phyloP scores from a whole-genome alignment of 2,113 vertebrate genomes.

The Vidua chalybeata region DNA sequence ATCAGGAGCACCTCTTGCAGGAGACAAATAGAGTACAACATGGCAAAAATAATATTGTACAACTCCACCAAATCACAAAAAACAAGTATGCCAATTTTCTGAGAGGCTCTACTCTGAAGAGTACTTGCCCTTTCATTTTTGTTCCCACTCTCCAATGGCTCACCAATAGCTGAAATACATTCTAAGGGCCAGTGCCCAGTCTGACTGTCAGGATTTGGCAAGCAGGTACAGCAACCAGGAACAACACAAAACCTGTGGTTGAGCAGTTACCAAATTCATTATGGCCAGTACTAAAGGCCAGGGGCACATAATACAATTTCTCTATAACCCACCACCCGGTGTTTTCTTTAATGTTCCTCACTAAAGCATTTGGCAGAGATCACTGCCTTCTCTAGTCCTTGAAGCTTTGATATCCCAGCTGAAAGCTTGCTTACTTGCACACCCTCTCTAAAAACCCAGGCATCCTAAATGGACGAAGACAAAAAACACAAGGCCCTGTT shows the following conservation, averaged over 20 bases:
- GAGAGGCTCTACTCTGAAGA: neutral
- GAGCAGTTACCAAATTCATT: neutral
- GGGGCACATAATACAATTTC: neutral
- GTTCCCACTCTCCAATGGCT: neutral
- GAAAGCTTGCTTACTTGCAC: neutral
- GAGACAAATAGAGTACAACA: neutral
- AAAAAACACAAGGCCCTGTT: neutral
- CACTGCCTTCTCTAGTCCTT: neutral
- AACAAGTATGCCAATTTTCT: neutral
- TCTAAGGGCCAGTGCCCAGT: neutral
- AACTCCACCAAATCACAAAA: neutral
- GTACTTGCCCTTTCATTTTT: neutral
- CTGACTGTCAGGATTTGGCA: neutral
- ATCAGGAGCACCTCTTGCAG: neutral
- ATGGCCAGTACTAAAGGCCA: neutral
- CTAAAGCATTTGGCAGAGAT: neutral
- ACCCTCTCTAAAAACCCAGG: neutral
- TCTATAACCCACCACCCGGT: neutral
- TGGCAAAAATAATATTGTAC: neutral
- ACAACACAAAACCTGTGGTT: neutral
- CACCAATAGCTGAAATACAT: neutral
- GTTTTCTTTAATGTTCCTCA: neutral
- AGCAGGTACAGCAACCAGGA: neutral
- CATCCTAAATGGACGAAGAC: neutral
- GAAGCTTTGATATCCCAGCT: neutral